Evolutionary conservation across 1,140 invertebrate species (phyloP).

Genomic region (Apis dorsata): DNA sequence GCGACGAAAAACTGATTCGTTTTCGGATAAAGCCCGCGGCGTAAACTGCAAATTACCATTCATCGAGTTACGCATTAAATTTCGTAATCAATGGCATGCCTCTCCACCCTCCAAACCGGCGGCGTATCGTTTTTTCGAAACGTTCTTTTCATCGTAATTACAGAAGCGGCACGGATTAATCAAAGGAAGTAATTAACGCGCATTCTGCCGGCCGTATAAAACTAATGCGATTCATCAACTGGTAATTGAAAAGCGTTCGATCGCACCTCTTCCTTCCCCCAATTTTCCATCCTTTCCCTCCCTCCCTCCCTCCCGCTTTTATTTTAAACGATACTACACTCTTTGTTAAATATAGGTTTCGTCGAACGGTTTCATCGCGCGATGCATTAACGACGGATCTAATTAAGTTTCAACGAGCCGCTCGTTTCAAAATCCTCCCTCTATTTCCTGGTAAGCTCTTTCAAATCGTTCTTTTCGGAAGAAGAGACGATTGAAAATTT

Average conservation of each 20-base stretch:
- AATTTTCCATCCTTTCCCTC: neutral
- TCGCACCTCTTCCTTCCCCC: neutral
- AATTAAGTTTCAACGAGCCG: too few species aligned
- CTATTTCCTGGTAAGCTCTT: too few species aligned
- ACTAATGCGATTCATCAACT: constrained; percentile 7
- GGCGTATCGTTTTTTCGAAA: constrained; percentile 1
- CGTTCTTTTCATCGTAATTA: constrained; percentile 15
- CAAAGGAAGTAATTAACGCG: constrained; percentile 25
- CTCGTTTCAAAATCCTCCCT: too few species aligned
- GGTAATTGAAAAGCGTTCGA: constrained; percentile 25
- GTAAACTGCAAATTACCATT: constrained; percentile 22
- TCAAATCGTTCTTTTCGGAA: too few species aligned
- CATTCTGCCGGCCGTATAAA: neutral
- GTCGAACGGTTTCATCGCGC: too few species aligned
- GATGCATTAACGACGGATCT: too few species aligned
- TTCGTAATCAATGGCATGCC: neutral
- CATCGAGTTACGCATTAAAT: constrained; percentile 26
- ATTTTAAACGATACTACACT: neutral
- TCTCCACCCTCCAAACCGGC: too few species aligned
- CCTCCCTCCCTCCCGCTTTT: too few species aligned
- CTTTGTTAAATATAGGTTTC: too few species aligned
- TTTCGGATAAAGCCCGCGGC: neutral
- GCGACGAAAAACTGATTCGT: constrained; percentile 4
- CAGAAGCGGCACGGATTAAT: constrained; percentile 14
- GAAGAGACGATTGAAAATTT: too few species aligned